phyloP scores from a whole-genome alignment of 1,140 invertebrate genomes.

The Dinoponera quadriceps region DNA sequence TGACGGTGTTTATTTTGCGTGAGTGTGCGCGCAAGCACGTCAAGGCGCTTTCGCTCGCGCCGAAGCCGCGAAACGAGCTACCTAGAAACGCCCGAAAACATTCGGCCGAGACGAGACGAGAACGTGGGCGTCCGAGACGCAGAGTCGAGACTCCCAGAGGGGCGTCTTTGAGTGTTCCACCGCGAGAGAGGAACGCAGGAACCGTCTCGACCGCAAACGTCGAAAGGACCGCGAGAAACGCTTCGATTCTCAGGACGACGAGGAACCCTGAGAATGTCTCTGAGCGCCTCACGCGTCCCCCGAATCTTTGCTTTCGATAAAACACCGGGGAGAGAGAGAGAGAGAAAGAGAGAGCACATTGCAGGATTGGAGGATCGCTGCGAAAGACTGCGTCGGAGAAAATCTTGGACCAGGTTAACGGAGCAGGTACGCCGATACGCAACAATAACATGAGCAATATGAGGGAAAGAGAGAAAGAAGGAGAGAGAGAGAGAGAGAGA shows the following conservation, averaged over 20 bases:
- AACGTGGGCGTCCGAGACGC: neutral
- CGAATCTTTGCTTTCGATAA: no score
- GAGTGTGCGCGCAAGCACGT: neutral
- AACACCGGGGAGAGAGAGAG: conserved; percentile 24
- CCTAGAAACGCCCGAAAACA: neutral
- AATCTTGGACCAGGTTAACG: conserved; percentile 38
- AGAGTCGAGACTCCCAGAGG: neutral
- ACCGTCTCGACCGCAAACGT: no score
- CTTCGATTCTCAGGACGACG: no score
- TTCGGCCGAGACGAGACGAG: neutral
- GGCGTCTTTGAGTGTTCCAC: neutral
- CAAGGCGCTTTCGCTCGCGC: neutral
- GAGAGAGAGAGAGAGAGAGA: no score
- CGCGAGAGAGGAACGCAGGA: neutral
- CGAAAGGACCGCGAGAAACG: no score
- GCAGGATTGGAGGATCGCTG: neutral
- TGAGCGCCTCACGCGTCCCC: no score
- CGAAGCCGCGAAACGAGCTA: neutral
- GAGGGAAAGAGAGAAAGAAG: conserved; percentile 9
- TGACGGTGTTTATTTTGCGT: conserved; percentile 37
- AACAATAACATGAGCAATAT: conserved; percentile 40
- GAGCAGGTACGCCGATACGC: conserved; percentile 55
- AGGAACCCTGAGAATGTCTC: no score
- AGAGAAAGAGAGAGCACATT: conserved; percentile 20
- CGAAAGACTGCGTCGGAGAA: neutral